Evolutionary conservation across 2,888 invertebrate species (phyloP).

Genomic region (Heliothis peltigera): DNA sequence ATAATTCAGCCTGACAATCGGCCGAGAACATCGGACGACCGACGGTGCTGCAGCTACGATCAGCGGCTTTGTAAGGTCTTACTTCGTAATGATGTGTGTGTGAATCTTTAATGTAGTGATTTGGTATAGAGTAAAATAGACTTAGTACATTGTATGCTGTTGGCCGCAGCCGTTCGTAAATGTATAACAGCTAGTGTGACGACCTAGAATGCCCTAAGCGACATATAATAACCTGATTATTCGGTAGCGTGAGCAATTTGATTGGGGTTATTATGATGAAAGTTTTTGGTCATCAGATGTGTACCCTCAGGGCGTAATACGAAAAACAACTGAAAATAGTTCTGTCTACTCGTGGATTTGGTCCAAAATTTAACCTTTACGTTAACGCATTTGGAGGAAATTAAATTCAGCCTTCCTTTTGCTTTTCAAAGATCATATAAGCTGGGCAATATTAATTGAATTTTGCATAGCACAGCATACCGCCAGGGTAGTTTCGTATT

Average conservation of each 20-base stretch:
- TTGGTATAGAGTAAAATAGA: constrained; percentile 49
- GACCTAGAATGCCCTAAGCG: constrained; percentile 28
- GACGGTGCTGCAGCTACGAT: constrained; percentile 49
- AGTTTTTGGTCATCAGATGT: constrained; percentile 14
- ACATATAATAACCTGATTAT: constrained; percentile 43
- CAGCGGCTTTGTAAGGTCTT: constrained; percentile 57
- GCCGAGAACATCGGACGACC: constrained; percentile 55
- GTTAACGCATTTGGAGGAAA: constrained; percentile 10
- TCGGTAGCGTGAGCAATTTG: constrained; percentile 41
- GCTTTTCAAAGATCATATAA: constrained; percentile 1
- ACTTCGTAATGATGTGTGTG: constrained; percentile 53
- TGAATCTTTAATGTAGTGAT: constrained; percentile 56
- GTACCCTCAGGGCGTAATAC: constrained; percentile 2
- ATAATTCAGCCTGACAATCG: constrained; percentile 68
- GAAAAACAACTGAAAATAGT: constrained; percentile 3
- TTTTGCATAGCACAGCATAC: constrained; percentile 1
- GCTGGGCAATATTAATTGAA: background rate
- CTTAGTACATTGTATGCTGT: constrained; percentile 43
- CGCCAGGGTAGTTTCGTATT: constrained; percentile 16
- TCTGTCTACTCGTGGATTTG: background rate
- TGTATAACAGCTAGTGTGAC: constrained; percentile 46
- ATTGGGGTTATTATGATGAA: constrained; percentile 33
- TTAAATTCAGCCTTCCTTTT: background rate
- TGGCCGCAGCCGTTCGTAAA: constrained; percentile 47
- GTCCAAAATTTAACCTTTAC: constrained; percentile 6